phyloP scores from a whole-genome alignment of 2,797 vertebrate genomes.

The Silurus aristotelis region DNA sequence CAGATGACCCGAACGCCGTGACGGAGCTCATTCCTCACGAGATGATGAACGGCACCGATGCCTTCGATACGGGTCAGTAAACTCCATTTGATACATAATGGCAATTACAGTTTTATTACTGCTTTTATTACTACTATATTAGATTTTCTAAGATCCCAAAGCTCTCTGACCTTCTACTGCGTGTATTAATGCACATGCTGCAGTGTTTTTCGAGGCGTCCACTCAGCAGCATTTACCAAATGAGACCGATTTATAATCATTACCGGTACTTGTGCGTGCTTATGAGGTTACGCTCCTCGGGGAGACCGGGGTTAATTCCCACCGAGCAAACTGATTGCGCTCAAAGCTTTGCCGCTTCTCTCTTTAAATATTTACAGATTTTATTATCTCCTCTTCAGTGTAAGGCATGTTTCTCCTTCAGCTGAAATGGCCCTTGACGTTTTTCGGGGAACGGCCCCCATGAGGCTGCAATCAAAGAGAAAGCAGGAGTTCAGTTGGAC shows the following conservation, averaged over 20 bases:
- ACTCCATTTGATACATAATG: background rate
- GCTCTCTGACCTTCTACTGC: background rate
- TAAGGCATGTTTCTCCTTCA: slow-evolving; percentile 41
- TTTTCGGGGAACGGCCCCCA: slow-evolving; percentile 34
- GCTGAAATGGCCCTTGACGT: slow-evolving; percentile 45
- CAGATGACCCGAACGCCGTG: slow-evolving; percentile 62
- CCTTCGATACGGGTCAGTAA: slow-evolving; percentile 75
- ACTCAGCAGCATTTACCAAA: background rate
- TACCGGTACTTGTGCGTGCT: slow-evolving; percentile 11
- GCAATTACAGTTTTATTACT: background rate
- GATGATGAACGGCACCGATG: slow-evolving; percentile 69
- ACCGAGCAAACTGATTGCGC: slow-evolving; percentile 11
- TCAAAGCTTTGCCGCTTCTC: slow-evolving; percentile 24
- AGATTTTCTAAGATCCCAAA: background rate
- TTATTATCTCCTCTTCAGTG: slow-evolving; percentile 41
- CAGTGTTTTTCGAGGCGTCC: slow-evolving; percentile 2
- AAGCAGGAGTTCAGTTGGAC: slow-evolving; percentile 46
- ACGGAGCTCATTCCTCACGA: slow-evolving; percentile 62
- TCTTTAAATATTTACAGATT: slow-evolving; percentile 48
- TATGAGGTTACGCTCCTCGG: slow-evolving; percentile 4
- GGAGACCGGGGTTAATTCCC: slow-evolving; percentile 21
- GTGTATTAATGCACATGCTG: slow-evolving; percentile 1
- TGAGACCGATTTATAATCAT: slow-evolving; percentile 31
- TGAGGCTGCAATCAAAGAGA: slow-evolving; percentile 43
- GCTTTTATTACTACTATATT: slow-evolving; percentile 3